Percentiles rank a stretch among this genome's conserved stretches.
These are phyloP conservation scores for Anhinga anhinga DNA, from an alignment of 2,113 vertebrate genomes.

Conservation along the genomic window DNA sequence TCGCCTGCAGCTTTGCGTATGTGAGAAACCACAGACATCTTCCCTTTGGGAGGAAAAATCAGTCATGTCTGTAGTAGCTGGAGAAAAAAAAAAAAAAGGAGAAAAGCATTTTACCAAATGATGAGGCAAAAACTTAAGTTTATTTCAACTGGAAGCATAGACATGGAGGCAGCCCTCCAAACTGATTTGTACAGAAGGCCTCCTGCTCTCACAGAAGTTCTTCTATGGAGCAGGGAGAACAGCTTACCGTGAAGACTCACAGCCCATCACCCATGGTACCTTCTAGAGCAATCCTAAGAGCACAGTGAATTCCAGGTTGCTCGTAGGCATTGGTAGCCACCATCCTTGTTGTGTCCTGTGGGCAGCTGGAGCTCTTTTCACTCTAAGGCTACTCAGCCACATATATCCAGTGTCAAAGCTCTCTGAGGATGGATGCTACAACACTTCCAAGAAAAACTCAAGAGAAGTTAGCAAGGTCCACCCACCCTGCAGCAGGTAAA, in stretches of 20 bases:
- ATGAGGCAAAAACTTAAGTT: neutral
- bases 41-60: neutral
- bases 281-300: neutral
- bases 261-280: neutral
- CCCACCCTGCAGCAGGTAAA: neutral
- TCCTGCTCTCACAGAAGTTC: neutral
- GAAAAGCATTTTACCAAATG: neutral
- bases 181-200: neutral
- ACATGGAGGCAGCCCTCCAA: neutral
- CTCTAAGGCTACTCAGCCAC: neutral
- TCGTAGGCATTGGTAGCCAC: neutral
- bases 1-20: accelerated
- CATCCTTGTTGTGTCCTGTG: neutral
- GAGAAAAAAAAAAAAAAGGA: neutral
- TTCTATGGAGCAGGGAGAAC: neutral
- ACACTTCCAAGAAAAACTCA: neutral
- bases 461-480: neutral
- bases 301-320: neutral
- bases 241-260: neutral
- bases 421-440: accelerated
- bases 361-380: neutral
- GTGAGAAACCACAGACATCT: neutral
- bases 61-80: neutral
- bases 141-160: neutral
- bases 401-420: neutral